Percentiles rank a stretch among this genome's conserved stretches.
These are phyloP conservation scores for Myathropa florea DNA, from an alignment of 2,888 invertebrate species.

Conservation along the genomic window DNA sequence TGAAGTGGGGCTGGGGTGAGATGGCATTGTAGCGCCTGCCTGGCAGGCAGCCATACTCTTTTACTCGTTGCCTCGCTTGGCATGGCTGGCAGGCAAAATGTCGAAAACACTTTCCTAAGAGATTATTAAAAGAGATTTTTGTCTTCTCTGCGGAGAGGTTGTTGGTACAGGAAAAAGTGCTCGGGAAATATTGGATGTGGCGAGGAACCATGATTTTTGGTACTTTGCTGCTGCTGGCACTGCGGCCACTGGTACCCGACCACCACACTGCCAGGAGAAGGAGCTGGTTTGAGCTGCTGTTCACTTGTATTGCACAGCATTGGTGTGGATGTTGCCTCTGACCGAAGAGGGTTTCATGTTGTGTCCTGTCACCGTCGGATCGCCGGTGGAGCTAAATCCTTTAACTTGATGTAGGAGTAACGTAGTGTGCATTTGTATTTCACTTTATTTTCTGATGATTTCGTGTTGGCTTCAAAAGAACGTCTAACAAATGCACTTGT, in stretches of 20 bases:
- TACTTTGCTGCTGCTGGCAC: conserved; percentile 67
- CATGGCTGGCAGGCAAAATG: conserved; percentile 65
- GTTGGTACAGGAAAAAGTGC: conserved; percentile 34
- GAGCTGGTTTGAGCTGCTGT: conserved; percentile 21
- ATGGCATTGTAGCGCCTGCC: conserved; percentile 25
- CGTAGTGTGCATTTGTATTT: conserved; percentile 20
- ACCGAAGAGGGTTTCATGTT: conserved; percentile 40
- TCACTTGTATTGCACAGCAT: conserved; percentile 57
- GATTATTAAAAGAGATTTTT: conserved; percentile 71
- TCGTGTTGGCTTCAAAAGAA: conserved; percentile 32
- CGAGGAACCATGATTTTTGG: conserved; percentile 69
- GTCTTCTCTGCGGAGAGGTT: conserved; percentile 56
- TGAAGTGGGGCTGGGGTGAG: not conserved
- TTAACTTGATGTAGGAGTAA: conserved; percentile 30
- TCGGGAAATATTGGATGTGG: conserved; percentile 65
- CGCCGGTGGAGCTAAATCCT: conserved; percentile 32
- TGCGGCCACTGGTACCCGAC: conserved; percentile 45
- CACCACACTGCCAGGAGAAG: conserved; percentile 5
- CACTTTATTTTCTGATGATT: conserved; percentile 2
- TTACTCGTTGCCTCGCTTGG: conserved; percentile 35
- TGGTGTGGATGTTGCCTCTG: conserved; percentile 41
- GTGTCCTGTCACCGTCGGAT: conserved; percentile 52
- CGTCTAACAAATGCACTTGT: conserved; percentile 19
- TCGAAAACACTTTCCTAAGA: conserved; percentile 68
- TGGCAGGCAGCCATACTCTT: conserved; percentile 65